phyloP scores from a whole-genome alignment of 2,797 vertebrate species.

The Alcedo quadribrachys region DNA sequence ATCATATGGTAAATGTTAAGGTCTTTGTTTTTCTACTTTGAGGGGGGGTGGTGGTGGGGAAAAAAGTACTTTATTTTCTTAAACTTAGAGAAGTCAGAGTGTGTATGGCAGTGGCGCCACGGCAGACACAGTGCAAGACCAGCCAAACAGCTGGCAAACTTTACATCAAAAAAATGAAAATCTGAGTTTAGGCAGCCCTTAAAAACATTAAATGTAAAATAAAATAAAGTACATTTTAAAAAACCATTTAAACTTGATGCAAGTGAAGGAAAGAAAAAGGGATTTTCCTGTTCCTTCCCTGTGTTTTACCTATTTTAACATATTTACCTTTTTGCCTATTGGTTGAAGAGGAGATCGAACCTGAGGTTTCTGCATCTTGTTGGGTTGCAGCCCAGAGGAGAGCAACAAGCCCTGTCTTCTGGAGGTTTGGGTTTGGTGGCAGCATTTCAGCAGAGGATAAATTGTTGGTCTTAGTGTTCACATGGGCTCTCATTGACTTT shows the following conservation, averaged over 20 bases:
- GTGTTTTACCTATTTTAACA: neutral
- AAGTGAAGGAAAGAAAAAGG: neutral
- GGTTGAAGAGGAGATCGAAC: neutral
- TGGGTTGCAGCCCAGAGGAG: neutral
- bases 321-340: neutral
- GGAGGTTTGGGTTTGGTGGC: neutral
- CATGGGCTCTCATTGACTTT: accelerated
- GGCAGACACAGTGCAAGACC: neutral
- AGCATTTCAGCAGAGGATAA: neutral
- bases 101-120: accelerated
- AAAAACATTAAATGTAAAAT: neutral
- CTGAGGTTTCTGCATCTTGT: neutral
- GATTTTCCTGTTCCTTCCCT: neutral
- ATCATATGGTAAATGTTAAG: constrained; percentile 6
- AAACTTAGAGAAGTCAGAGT: neutral
- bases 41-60: too few species aligned
- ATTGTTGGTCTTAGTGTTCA: neutral
- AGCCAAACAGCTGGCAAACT: neutral
- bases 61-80: neutral
- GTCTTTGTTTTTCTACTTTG: neutral
- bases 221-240: neutral
- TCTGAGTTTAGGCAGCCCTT: neutral
- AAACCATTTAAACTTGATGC: neutral
- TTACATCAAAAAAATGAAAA: neutral
- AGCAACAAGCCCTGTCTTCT: accelerated